Evolutionary conservation across 1,140 invertebrate species (phyloP), one percentile per base, ranked within the genome.

Genomic region (Eumaeus atala): DNA sequence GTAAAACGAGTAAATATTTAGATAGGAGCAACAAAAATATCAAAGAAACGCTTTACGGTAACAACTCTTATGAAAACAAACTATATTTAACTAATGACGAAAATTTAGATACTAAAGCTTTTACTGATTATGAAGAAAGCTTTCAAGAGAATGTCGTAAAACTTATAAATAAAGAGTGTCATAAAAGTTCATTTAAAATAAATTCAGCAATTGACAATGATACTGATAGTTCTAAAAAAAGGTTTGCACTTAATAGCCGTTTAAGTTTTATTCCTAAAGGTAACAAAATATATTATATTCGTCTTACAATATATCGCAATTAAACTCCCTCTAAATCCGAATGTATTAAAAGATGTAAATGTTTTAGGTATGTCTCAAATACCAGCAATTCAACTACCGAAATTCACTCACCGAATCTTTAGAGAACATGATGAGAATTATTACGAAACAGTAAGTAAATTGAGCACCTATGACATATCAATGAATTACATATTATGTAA

Each of bases 331-430:
- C n/a, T n/a, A n/a, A n/a, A 28, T 28, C 2, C 4, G 18, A 53
- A 38, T 21, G 1, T 18, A 18, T 1, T 34, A 10, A 36, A 11
- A 51, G 16, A 18, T 17, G n/a, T 28, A 28, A 5, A 36, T 8
- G n/a, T 37, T 72, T 21, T 55, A 85, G 82, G 82, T 10, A 75
- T 82, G 72, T 85, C 82, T 10, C 79, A 59, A 54, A 80, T 83
- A 36, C 74, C 74, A 44, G 33, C 61, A 63, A 73, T 21, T 62
- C 54, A 49, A 58, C 54, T 40, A 55, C 53, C 12, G 72, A 74
- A 68, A 59, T 35, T 14, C 40, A 53, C 0, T 67, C 51, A 59
- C 12, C 21, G 3, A 11, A 37, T 9, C 10, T 18, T 42, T 47
- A 65, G 12, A 10, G 6, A 11, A 8, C 14, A 14, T 8, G 7